These are phyloP conservation scores for Chloropsis cyanopogon DNA, from an alignment of 2,113 vertebrate species.

Conservation along the genomic window DNA sequence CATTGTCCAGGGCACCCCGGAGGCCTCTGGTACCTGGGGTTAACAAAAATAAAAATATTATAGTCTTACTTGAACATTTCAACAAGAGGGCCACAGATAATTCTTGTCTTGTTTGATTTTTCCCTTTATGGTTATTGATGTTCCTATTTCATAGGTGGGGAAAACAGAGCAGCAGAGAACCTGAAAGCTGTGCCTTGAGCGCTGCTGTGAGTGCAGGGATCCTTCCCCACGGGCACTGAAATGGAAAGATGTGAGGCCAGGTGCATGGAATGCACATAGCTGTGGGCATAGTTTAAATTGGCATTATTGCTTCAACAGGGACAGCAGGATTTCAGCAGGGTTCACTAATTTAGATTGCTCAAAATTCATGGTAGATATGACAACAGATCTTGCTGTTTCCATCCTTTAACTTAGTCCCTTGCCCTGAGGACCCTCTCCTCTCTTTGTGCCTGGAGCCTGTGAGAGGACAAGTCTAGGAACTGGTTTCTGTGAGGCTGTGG, in stretches of 20 bases:
- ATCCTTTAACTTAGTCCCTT: background rate
- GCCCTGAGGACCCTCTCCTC: background rate
- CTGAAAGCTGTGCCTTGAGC: background rate
- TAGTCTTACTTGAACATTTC: background rate
- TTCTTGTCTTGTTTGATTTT: background rate
- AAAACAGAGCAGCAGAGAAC: background rate
- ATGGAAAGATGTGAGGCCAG: background rate
- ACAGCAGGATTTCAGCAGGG: background rate
- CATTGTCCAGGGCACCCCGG: background rate
- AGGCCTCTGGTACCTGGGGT: background rate
- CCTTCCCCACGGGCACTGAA: background rate
- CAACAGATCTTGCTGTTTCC: background rate
- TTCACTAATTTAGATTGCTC: background rate
- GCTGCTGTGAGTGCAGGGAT: background rate
- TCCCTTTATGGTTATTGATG: background rate
- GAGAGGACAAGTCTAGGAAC: background rate
- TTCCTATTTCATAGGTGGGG: background rate
- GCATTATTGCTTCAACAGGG: background rate
- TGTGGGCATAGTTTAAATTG: background rate
- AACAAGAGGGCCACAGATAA: accelerated
- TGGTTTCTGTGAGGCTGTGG: background rate
- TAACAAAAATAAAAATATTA: background rate
- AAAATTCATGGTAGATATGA: accelerated
- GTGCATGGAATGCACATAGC: background rate
- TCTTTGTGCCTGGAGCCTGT: background rate